A percentile compares a stretch with the other conserved stretches of the same genome.
Conservation (phyloP, 2,113 vertebrate genomes). For the Lethenteron reissneri region DNA sequence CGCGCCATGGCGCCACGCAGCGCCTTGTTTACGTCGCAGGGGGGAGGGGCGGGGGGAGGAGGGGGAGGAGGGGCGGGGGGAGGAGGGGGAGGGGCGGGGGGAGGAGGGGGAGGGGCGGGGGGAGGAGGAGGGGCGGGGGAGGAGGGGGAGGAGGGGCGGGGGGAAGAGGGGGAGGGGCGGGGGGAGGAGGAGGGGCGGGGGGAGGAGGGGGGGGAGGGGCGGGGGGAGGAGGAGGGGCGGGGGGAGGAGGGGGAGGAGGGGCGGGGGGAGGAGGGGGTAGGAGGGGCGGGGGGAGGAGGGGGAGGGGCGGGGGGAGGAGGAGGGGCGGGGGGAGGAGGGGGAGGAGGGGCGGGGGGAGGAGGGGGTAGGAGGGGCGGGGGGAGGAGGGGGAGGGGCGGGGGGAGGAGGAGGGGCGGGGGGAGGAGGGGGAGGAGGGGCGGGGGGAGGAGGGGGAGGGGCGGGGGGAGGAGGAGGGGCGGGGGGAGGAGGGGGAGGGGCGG, state of each 20-base stretch:
- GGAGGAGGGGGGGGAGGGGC: not conserved
- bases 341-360: not conserved
- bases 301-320: not conserved
- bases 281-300: not conserved
- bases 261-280: not conserved
- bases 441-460: not conserved
- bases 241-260: not conserved
- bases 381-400: not conserved
- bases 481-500: no score
- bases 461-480: no score
- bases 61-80: not conserved
- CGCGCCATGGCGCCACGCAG: not conserved
- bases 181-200: not conserved
- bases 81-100: not conserved
- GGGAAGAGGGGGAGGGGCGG: not conserved
- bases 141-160: no score
- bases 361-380: not conserved
- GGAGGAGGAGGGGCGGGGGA: not conserved
- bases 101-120: not conserved
- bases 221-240: not conserved
- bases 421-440: not conserved
- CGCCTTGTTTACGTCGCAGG: not conserved
- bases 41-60: not conserved
- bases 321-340: not conserved
- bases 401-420: not conserved